Percentiles rank a stretch among this genome's conserved stretches.
Evolutionary conservation across 2,797 vertebrate genomes (phyloP).

Genomic region (Onychomys leucogaster): DNA sequence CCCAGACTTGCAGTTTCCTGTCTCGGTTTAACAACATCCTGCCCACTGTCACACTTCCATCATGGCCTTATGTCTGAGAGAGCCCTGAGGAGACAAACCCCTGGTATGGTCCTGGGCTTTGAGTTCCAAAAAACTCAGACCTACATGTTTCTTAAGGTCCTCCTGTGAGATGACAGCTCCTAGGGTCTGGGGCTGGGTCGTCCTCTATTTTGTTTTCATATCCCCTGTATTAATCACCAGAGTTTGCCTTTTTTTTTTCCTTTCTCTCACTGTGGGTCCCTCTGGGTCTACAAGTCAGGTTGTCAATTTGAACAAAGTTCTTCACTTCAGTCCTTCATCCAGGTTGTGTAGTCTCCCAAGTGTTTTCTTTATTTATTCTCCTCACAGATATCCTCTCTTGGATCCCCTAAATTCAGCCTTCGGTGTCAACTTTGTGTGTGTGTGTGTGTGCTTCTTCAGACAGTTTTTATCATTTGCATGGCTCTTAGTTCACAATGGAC

Average conservation of each 20-base stretch:
- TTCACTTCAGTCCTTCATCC: neutral
- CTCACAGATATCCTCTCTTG: neutral
- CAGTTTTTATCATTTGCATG: neutral
- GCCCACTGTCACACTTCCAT: neutral
- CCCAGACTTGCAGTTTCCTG: too few species aligned
- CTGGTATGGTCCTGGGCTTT: neutral
- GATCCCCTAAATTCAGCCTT: accelerated
- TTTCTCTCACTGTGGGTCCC: neutral
- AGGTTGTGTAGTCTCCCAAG: neutral
- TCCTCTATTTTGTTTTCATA: neutral
- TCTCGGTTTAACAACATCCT: too few species aligned
- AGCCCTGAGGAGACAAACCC: neutral
- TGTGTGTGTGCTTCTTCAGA: neutral
- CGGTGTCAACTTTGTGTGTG: neutral
- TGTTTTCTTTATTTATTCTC: neutral
- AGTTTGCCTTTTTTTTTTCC: neutral
- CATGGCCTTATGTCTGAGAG: neutral
- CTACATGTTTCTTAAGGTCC: neutral
- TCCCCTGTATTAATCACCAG: accelerated
- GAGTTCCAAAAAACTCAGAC: neutral
- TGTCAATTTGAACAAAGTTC: neutral
- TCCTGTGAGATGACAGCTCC: neutral
- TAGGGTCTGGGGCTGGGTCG: accelerated
- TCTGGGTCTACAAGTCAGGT: neutral
- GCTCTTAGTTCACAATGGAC: neutral